Percentiles rank a stretch among this genome's conserved stretches.
Conservation (phyloP, 2,797 vertebrate species). For the Molossus molossus region DNA sequence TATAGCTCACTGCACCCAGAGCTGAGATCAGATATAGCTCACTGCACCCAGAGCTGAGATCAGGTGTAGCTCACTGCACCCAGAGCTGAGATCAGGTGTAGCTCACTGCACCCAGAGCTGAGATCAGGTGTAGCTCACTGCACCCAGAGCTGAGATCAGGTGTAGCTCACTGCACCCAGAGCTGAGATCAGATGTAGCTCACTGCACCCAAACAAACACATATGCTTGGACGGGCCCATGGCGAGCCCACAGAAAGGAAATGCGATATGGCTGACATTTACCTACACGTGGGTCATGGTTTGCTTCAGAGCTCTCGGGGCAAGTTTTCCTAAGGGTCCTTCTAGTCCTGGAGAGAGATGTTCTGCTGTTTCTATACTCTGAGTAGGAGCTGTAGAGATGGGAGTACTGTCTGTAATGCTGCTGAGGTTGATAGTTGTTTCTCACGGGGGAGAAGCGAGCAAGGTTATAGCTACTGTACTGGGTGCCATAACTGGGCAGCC, state of each 20-base stretch:
- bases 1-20: neutral
- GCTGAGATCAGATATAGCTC: neutral
- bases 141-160: neutral
- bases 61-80: neutral
- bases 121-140: neutral
- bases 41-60: neutral
- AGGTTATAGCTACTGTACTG: conserved; percentile 93
- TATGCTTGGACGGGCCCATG: conserved; percentile 12
- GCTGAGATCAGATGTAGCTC: neutral
- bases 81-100: neutral
- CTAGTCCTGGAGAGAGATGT: conserved; percentile 91
- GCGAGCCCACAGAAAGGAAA: conserved; percentile 82
- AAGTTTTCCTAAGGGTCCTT: conserved; percentile 92
- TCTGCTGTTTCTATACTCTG: conserved; percentile 93
- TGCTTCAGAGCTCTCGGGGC: conserved; percentile 95
- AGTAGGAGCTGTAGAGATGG: conserved; percentile 95
- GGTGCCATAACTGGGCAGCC: conserved; percentile 94
- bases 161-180: neutral
- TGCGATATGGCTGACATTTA: conserved; percentile 93
- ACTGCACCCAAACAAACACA: conserved; percentile 28
- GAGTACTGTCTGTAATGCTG: conserved; percentile 96
- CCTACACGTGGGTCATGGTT: conserved; percentile 94
- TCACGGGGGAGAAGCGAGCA: conserved; percentile 92
- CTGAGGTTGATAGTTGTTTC: conserved; percentile 91
- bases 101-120: neutral